Conservation (phyloP, 2,797 vertebrate species). For the Schizopygopsis pylzovi region DNA sequence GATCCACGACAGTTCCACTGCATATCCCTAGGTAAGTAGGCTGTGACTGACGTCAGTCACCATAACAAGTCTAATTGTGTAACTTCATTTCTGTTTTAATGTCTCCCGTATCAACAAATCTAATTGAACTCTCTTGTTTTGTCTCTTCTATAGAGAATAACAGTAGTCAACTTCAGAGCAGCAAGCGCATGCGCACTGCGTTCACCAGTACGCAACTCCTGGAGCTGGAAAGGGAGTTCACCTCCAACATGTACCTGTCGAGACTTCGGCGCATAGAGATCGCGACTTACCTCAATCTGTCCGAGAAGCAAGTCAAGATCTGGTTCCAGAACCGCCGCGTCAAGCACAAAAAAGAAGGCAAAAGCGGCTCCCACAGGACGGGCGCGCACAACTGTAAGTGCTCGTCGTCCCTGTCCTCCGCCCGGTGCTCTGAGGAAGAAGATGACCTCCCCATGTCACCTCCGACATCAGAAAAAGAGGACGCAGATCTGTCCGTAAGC, state of each 20-base stretch:
- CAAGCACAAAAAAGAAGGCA: constrained; percentile 99
- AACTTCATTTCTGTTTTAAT: neutral
- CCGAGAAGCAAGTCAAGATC: constrained; percentile 99
- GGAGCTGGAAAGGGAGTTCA: constrained; percentile 97
- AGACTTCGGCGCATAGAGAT: constrained; percentile 98
- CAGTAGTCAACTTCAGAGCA: constrained; percentile 92
- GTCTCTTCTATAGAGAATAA: constrained; percentile 82
- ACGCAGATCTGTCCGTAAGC: constrained; percentile 90
- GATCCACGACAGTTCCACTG: constrained; percentile 97
- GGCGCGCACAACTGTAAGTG: constrained; percentile 90
- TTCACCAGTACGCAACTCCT: constrained; percentile 98
- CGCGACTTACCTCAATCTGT: constrained; percentile 97
- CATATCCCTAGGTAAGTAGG: constrained; percentile 94
- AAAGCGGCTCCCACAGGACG: constrained; percentile 85
- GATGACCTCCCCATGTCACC: constrained; percentile 93
- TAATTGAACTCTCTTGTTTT: neutral
- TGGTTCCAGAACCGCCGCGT: constrained; percentile 99
- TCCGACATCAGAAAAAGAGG: constrained; percentile 96
- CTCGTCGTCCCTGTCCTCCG: constrained; percentile 86
- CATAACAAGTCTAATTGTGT: neutral
- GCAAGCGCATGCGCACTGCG: constrained; percentile 98
- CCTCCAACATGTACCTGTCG: constrained; percentile 98
- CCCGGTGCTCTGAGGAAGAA: constrained; percentile 90
- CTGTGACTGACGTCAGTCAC: neutral
- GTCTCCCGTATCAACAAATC: constrained; percentile 3